These are phyloP conservation scores for Tipula helvola DNA, from an alignment of 2,888 invertebrate genomes.

Conservation along the genomic window DNA sequence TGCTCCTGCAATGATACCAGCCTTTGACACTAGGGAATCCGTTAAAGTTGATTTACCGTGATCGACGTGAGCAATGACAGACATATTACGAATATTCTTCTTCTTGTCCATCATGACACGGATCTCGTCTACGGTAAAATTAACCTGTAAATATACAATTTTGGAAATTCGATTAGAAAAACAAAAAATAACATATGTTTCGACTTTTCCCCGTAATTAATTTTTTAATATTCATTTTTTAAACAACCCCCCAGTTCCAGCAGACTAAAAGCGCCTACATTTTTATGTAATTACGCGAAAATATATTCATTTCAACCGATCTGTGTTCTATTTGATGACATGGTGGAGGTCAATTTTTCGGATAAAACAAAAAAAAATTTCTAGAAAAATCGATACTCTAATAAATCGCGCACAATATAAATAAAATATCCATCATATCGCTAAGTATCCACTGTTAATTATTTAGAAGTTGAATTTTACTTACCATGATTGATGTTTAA, in stretches of 20 bases:
- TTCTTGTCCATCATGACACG: slow-evolving; percentile 99
- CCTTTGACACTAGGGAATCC: slow-evolving; percentile 98
- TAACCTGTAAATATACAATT: slow-evolving; percentile 64
- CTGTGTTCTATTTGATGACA: background rate
- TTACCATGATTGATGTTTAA: slow-evolving; percentile 46
- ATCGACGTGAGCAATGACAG: slow-evolving; percentile 99
- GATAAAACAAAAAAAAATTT: background rate
- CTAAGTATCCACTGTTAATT: background rate
- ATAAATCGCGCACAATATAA: background rate
- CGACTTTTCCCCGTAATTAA: too few species aligned
- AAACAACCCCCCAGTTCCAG: background rate
- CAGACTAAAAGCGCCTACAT: background rate
- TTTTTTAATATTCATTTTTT: background rate
- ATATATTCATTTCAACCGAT: background rate
- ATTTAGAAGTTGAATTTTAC: slow-evolving; percentile 21
- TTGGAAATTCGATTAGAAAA: background rate
- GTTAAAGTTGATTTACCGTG: slow-evolving; percentile 99
- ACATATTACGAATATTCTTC: slow-evolving; percentile 99
- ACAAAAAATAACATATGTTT: background rate
- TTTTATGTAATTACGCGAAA: background rate
- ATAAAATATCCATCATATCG: background rate
- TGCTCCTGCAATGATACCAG: slow-evolving; percentile 97
- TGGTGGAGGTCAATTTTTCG: background rate
- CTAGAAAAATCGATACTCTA: background rate
- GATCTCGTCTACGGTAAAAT: slow-evolving; percentile 99